Evolutionary conservation across 1,140 invertebrate genomes (phyloP).

Genomic region (Oncopodura yosiiana): DNA sequence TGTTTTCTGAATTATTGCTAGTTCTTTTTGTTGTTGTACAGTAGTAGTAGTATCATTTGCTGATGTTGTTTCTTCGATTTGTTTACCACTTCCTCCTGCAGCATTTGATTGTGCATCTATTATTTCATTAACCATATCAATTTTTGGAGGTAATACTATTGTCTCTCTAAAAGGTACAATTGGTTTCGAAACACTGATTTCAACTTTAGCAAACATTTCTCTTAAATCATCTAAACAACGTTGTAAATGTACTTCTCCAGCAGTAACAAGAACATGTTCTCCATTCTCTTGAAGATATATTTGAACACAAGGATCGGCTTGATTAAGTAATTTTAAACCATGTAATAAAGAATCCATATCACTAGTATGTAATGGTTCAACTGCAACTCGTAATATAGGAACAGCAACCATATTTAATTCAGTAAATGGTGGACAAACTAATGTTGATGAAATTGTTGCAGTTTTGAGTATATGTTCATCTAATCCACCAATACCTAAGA

Average conservation of each 20-base stretch:
- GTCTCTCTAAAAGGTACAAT: slow-evolving; percentile 96
- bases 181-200: slow-evolving; percentile 81
- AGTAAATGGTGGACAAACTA: slow-evolving; percentile 79
- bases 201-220: slow-evolving; percentile 71
- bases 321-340: slow-evolving; percentile 71
- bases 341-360: slow-evolving; percentile 71
- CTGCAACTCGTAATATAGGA: slow-evolving; percentile 86
- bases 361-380: slow-evolving; percentile 76
- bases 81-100: slow-evolving; percentile 32
- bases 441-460: slow-evolving; percentile 73
- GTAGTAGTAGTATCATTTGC: slow-evolving; percentile 21
- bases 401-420: slow-evolving; percentile 68
- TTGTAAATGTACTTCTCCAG: slow-evolving; percentile 95
- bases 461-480: slow-evolving; percentile 81
- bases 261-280: slow-evolving; percentile 89
- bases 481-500: slow-evolving; percentile 79
- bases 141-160: slow-evolving; percentile 66
- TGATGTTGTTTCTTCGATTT: slow-evolving; percentile 32
- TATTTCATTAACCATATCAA: slow-evolving; percentile 82
- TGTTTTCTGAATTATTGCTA: slow-evolving; percentile 54
- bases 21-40: background rate
- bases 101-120: slow-evolving; percentile 52
- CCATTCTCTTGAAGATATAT: slow-evolving; percentile 85
- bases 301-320: slow-evolving; percentile 87
- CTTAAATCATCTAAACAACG: slow-evolving; percentile 79